Percentiles rank a stretch among this genome's conserved stretches.
These are phyloP conservation scores for Drosophila funebris DNA, from an alignment of 1,140 invertebrate species.

Conservation along the genomic window DNA sequence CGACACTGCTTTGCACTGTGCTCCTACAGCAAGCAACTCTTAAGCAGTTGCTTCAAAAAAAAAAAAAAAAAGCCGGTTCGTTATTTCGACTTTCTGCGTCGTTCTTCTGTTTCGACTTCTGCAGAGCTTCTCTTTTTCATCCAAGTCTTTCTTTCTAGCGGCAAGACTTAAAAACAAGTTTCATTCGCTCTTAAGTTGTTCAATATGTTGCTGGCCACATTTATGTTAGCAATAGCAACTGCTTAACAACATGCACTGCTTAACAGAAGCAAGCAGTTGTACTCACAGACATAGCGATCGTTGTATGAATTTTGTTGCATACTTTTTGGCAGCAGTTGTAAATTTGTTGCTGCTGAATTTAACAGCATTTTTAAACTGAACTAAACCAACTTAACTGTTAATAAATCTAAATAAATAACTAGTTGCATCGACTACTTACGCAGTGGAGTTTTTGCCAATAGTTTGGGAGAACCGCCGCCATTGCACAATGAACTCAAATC, in stretches of 20 bases:
- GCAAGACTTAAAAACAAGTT: conserved; percentile 31
- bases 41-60: conserved; percentile 52
- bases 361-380: neutral
- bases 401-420: neutral
- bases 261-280: neutral
- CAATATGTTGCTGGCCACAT: conserved; percentile 61
- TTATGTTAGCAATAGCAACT: conserved; percentile 8
- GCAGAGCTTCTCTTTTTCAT: neutral
- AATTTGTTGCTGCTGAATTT: neutral
- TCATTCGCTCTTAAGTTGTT: conserved; percentile 51
- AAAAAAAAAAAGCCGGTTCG: conserved; percentile 75
- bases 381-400: neutral
- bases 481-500: conserved; percentile 72
- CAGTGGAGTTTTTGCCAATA: conserved; percentile 77
- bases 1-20: neutral
- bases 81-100: conserved; percentile 49
- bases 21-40: conserved; percentile 34
- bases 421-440: conserved; percentile 59
- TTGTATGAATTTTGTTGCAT: neutral
- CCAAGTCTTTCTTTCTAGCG: conserved; percentile 6
- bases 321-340: conserved; percentile 1
- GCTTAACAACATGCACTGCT: conserved; percentile 24
- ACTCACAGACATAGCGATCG: neutral
- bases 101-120: conserved; percentile 18
- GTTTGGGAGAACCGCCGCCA: conserved; percentile 71